Conservation (phyloP, 2,113 vertebrate species). For the Percina caprodes region DNA sequence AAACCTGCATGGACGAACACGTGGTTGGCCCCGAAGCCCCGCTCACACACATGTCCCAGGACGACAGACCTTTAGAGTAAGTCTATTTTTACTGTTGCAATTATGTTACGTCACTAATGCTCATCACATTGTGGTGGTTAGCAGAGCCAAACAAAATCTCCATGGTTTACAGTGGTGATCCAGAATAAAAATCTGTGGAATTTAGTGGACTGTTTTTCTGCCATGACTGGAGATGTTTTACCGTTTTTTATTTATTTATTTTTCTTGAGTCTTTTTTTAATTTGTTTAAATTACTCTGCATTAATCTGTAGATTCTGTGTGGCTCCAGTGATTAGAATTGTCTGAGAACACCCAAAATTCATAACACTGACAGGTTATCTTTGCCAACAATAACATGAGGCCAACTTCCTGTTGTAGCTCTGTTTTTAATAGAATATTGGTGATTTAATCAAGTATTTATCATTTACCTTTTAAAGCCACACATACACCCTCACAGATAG, state of each 20-base stretch:
- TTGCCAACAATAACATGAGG: not conserved
- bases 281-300: too few species aligned
- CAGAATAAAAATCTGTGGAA: not conserved
- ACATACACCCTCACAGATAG: not conserved
- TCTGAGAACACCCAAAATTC: not conserved
- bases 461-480: not conserved
- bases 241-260: too few species aligned
- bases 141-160: too few species aligned
- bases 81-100: constrained; percentile 58
- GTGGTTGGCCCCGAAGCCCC: constrained; percentile 96
- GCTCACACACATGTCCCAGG: constrained; percentile 91
- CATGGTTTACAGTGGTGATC: not conserved
- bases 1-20: constrained; percentile 88
- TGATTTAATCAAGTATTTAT: not conserved
- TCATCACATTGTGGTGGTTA: not conserved
- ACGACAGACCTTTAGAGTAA: constrained; percentile 95
- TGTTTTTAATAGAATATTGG: not conserved
- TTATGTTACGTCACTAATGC: not conserved
- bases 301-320: too few species aligned
- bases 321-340: too few species aligned
- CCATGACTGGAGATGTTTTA: too few species aligned
- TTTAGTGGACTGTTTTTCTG: too few species aligned
- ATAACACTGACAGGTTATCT: not conserved
- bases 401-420: too few species aligned
- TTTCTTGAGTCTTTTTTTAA: too few species aligned